Evolutionary conservation across 2,113 vertebrate species (phyloP).

Genomic region (Excalfactoria chinensis): DNA sequence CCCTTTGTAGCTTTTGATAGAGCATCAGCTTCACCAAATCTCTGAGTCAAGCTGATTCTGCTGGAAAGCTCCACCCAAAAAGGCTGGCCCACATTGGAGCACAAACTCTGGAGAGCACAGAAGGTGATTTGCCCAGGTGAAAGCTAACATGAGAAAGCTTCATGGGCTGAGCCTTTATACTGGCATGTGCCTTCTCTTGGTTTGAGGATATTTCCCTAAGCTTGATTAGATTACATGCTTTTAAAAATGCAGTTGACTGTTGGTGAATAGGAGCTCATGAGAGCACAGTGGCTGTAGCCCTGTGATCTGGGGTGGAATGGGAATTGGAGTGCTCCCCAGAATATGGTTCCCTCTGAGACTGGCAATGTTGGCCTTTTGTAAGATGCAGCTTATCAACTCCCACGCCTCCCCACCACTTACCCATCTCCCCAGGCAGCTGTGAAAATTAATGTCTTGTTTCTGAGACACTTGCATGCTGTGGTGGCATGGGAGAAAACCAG

Average conservation of each 20-base stretch:
- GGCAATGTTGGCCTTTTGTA: not conserved
- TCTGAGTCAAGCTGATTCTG: not conserved
- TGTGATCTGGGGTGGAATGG: not conserved
- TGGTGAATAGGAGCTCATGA: not conserved
- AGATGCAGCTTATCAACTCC: not conserved
- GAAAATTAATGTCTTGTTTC: constrained; percentile 21
- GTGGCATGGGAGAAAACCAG: constrained; percentile 7
- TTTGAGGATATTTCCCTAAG: not conserved
- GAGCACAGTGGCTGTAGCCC: not conserved
- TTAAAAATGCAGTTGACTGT: not conserved
- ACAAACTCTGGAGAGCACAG: not conserved
- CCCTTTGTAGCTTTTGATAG: not conserved
- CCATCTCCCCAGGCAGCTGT: not conserved
- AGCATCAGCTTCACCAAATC: not conserved
- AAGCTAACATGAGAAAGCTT: not conserved
- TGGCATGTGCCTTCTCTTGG: not conserved
- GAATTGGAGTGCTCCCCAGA: not conserved
- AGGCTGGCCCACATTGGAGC: not conserved
- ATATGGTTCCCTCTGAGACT: not conserved
- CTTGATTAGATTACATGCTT: not conserved
- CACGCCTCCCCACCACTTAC: not conserved
- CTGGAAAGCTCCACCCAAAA: not conserved
- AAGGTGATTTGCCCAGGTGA: not conserved
- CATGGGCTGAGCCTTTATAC: not conserved
- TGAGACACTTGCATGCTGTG: not conserved